Base-by-base conservation (phyloP, 2,888 invertebrate species). In the Glaucopsyche alexis region DNA sequence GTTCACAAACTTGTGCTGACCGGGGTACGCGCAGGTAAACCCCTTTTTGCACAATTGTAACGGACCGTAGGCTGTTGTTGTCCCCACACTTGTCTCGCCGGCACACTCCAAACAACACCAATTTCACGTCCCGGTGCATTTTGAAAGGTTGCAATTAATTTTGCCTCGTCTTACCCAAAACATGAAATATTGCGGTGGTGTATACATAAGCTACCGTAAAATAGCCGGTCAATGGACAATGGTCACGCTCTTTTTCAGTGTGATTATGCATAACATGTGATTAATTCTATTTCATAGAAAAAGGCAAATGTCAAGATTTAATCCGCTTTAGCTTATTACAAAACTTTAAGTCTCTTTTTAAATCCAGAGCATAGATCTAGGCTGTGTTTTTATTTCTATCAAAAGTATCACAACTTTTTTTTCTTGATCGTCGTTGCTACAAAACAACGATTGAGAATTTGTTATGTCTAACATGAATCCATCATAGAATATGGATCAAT, bases 11-110 rank as follows among this genome's bases (percentile, higher is more conserved):
- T 75, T 79, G 65, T 64, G 70, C 29, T 13, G 72, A 64, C 29
- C 66, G 49, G 75, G 82, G 84, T 88, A 85, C 80, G 76, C 74
- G 82, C 92, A 91, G 92, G 91, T 91, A 91, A 85, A 88, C 88
- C 89, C 92, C 92, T 87, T 91, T 91, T 92, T 93, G 92, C 93
- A 91, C 92, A 93, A 92, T 90, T 84, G 88, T 87, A 88, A 79
- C 84, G 80, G 80, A 84, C 81, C 85, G 74, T 19, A 45, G 64
- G 65, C 81, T 77, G 82, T 84, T 77, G 82, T 84, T 85, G 85
- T 88, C 91, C 88, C 88, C 85, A 88, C 89, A 88, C 89, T 88
- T 87, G 85, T 86, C 85, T 83, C 81, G 83, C 81, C 84, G 84
- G 81, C 80, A 79, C 81, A 84, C 86, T 84, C 82, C 85, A 88